phyloP scores from a whole-genome alignment of 2,888 invertebrate genomes.

The Drosophila subquinaria region DNA sequence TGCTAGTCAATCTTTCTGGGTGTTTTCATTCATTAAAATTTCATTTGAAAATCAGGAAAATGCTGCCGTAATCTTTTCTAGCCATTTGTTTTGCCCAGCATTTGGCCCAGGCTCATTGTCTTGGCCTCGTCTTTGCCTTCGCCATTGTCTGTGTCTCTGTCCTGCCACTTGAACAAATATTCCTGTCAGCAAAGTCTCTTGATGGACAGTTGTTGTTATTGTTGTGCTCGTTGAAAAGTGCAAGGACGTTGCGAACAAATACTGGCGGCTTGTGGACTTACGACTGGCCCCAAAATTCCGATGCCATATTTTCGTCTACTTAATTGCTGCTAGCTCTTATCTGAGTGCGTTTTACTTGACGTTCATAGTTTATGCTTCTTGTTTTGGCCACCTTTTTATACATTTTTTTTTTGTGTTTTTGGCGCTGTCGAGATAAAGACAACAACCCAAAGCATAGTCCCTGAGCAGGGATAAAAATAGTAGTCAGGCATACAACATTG shows the following conservation, averaged over 20 bases:
- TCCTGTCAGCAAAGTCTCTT: conserved; percentile 28
- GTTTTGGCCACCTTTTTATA: conserved; percentile 48
- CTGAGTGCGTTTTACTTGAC: conserved; percentile 72
- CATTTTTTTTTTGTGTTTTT: conserved; percentile 2
- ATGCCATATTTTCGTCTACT: conserved; percentile 55
- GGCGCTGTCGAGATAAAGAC: conserved; percentile 55
- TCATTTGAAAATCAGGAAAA: conserved; percentile 79
- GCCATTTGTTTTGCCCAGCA: conserved; percentile 54
- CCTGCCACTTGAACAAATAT: conserved; percentile 32
- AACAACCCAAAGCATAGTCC: conserved; percentile 21
- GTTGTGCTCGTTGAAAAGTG: conserved; percentile 17
- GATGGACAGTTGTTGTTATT: conserved; percentile 24
- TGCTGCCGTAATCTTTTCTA: conserved; percentile 71
- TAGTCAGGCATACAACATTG: conserved; percentile 78
- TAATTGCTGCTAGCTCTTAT: conserved; percentile 58
- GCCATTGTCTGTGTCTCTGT: conserved; percentile 3
- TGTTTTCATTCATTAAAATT: conserved; percentile 75
- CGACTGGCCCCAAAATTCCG: conserved; percentile 22
- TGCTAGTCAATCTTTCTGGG: conserved; percentile 33
- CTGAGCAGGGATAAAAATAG: conserved; percentile 60
- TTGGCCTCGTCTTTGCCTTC: conserved; percentile 3
- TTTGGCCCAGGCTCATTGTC: conserved; percentile 39
- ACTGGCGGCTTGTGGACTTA: conserved; percentile 13
- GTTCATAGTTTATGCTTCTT: conserved; percentile 74
- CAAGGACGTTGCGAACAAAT: conserved; percentile 12